These are phyloP conservation scores for Apostichopus japonicus DNA, from an alignment of 35 echinoderm and acorn worm species.

Conservation along the genomic window DNA sequence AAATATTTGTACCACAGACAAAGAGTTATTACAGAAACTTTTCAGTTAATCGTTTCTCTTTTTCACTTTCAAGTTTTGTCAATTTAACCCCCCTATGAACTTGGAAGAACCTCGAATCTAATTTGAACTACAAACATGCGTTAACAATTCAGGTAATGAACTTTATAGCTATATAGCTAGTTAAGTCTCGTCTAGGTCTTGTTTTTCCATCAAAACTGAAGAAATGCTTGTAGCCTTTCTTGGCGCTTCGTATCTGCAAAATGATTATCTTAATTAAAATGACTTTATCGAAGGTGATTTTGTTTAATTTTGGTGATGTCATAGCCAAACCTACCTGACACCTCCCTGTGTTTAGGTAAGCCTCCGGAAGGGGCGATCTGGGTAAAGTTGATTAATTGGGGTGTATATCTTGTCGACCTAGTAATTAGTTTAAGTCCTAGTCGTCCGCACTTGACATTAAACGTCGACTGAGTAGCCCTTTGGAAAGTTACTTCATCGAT, in stretches of 20 bases:
- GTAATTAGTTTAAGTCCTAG: conserved; percentile 13
- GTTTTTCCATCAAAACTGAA: neutral
- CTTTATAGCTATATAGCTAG: too few species aligned
- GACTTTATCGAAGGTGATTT: conserved; percentile 24
- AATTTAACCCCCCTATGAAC: too few species aligned
- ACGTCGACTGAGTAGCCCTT: neutral
- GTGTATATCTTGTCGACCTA: conserved; percentile 11
- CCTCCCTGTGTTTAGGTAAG: conserved; percentile 19
- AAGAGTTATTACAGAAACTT: too few species aligned
- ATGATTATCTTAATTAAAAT: conserved; percentile 51
- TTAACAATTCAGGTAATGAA: too few species aligned
- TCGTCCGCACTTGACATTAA: neutral
- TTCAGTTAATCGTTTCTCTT: too few species aligned
- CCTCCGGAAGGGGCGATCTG: neutral
- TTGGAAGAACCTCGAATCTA: too few species aligned
- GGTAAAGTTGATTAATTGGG: conserved; percentile 39
- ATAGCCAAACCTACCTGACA: conserved; percentile 19
- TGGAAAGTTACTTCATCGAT: neutral
- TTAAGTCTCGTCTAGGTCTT: neutral
- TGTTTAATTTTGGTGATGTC: conserved; percentile 26
- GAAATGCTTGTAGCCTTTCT: neutral
- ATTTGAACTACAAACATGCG: too few species aligned
- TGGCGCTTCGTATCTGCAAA: neutral
- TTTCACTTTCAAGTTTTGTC: too few species aligned
- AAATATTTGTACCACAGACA: too few species aligned